Evolutionary conservation across 2,888 invertebrate species (phyloP), one percentile per base, ranked within the genome.

Genomic region (Macrosiphum euphorbiae): DNA sequence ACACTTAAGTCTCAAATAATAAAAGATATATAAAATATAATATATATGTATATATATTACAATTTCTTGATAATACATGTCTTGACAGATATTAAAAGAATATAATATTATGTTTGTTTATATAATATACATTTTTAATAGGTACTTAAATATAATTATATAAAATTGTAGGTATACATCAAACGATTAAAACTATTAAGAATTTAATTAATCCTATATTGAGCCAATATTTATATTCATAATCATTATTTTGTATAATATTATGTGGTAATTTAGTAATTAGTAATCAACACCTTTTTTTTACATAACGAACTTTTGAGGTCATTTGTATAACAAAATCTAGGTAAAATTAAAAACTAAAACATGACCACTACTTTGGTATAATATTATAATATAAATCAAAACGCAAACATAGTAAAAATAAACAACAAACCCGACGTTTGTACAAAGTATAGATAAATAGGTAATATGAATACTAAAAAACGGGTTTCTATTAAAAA

Each of bases 161-260:
- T 55, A 91, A 84, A 90, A 90, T 78, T 90, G 47, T 90, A 47
- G n/a, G 50, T 78, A 47, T 47, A n/a, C 47, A 90, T 47, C 44
- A 90, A 90, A 67, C 47, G 20, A 67, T 47, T 90, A 90, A 67
- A 67, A 24, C 28, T 78, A 84, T 91, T 35, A 91, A 84, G 3
- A 91, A 87, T 87, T n/a, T 28, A 44, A 92, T 88, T 92, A 92
- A 88, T 78, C 52, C 78, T 92, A 92, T 55, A 88, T 92, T 88
- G 92, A 92, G 92, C 92, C 78, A 92, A 92, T 47, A 50, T 44
- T 55, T 78, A 44, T 92, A 78, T 92, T 67, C 35, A 78, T 78
- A 92, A 88, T 88, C 7, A 41, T 92, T 41, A 91, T 86, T 86
- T 41, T 78, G 85, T 91, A 91, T 26, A 84, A 91, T 85, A 85